Evolutionary conservation across 2,888 invertebrate species (phyloP).

Genomic region (Apantesis nais): DNA sequence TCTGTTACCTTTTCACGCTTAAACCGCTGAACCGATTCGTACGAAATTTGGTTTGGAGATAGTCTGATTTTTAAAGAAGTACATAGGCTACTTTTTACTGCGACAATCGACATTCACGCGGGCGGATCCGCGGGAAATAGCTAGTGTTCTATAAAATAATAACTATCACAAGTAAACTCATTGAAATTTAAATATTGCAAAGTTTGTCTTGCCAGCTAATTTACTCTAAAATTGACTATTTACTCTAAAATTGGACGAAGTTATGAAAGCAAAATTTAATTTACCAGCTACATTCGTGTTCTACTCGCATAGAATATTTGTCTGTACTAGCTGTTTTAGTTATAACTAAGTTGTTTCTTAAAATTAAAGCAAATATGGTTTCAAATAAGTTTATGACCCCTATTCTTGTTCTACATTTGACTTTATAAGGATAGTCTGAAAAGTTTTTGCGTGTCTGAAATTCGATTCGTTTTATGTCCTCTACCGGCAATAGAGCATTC

Average conservation of each 20-base stretch:
- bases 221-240: neutral
- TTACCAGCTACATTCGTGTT: neutral
- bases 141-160: too few relatives aligned
- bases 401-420: neutral
- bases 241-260: conserved; percentile 1
- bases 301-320: neutral
- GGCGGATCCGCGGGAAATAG: too few relatives aligned
- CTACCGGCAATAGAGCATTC: too few relatives aligned
- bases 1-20: too few relatives aligned
- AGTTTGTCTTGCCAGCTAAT: neutral
- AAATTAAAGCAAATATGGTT: neutral
- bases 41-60: too few relatives aligned
- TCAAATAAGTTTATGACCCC: neutral
- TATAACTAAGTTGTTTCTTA: neutral
- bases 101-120: too few relatives aligned
- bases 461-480: too few relatives aligned
- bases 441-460: too few relatives aligned
- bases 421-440: too few relatives aligned
- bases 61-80: too few relatives aligned
- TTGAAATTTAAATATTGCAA: neutral
- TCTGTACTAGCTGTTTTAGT: neutral
- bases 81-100: too few relatives aligned
- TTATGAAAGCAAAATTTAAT: neutral
- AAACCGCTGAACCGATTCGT: too few relatives aligned
- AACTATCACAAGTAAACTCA: neutral